phyloP scores from a whole-genome alignment of 2,888 invertebrate genomes.

The Lithophane ornitopus region DNA sequence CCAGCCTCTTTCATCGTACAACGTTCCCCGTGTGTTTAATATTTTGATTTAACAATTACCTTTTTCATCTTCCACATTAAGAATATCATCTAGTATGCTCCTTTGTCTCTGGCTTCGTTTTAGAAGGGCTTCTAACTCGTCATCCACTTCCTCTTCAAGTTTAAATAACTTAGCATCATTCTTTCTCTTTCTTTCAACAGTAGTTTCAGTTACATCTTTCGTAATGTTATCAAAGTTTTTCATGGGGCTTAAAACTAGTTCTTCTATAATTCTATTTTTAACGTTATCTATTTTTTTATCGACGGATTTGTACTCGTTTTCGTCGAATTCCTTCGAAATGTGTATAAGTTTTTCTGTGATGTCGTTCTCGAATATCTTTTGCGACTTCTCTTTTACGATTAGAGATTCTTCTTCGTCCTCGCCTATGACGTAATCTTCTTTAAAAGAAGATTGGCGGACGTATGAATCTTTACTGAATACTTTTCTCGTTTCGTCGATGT shows the following conservation, averaged over 20 bases:
- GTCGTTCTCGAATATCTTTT: constrained; percentile 87
- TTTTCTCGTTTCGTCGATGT: constrained; percentile 88
- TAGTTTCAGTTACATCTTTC: constrained; percentile 83
- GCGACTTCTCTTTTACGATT: constrained; percentile 83
- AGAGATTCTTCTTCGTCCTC: constrained; percentile 86
- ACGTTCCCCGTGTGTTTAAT: constrained; percentile 77
- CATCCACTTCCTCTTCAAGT: constrained; percentile 90
- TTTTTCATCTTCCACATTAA: constrained; percentile 91
- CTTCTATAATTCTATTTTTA: constrained; percentile 86
- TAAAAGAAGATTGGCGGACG: constrained; percentile 86
- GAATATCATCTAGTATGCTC: constrained; percentile 93
- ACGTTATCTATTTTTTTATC: constrained; percentile 82
- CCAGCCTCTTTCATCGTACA: constrained; percentile 77
- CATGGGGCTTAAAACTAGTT: constrained; percentile 82
- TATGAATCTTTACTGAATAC: constrained; percentile 88
- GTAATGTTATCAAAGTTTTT: constrained; percentile 83
- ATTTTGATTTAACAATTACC: constrained; percentile 86
- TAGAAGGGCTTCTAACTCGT: constrained; percentile 92
- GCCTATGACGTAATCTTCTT: constrained; percentile 85
- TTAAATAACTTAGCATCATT: constrained; percentile 76
- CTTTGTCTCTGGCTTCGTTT: constrained; percentile 92
- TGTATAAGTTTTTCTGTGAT: constrained; percentile 87
- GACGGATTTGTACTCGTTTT: constrained; percentile 78
- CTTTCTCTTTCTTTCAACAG: constrained; percentile 82
- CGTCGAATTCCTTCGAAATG: constrained; percentile 86